Percentiles rank a stretch among this genome's conserved stretches.
These are phyloP conservation scores for Chrysodeixis includens DNA, from an alignment of 2,888 invertebrate genomes.

Conservation along the genomic window DNA sequence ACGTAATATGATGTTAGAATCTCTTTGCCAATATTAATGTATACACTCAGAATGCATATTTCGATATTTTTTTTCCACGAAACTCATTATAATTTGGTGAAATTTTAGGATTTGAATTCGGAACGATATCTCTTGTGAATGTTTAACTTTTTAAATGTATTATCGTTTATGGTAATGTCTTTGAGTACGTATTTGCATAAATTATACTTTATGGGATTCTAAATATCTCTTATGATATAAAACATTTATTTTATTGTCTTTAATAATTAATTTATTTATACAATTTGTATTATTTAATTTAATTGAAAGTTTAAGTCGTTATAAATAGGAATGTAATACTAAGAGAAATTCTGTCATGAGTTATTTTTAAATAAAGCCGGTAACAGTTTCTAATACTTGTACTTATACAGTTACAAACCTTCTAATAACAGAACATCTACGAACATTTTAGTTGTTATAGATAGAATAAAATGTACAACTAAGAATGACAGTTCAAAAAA, in stretches of 20 bases:
- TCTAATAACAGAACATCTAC: neutral
- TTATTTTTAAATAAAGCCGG: constrained; percentile 38
- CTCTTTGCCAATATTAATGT: constrained; percentile 61
- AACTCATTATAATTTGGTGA: constrained; percentile 35
- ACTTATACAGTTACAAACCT: constrained; percentile 2
- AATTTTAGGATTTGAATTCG: constrained; percentile 42
- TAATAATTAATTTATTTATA: neutral
- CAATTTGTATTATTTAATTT: constrained; percentile 13
- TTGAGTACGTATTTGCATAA: constrained; percentile 22
- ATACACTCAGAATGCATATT: constrained; percentile 42
- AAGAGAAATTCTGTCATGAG: constrained; percentile 46
- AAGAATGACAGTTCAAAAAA: neutral
- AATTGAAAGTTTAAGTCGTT: constrained; percentile 35
- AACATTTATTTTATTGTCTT: neutral
- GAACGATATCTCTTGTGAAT: constrained; percentile 15
- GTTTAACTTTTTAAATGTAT: neutral
- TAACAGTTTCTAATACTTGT: constrained; percentile 30
- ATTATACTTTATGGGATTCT: constrained; percentile 17
- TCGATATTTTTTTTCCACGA: constrained; percentile 8
- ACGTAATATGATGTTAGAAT: constrained; percentile 62
- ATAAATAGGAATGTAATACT: constrained; percentile 37
- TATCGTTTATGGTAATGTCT: constrained; percentile 27
- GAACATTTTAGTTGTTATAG: neutral
- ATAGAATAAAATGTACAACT: neutral
- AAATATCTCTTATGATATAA: constrained; percentile 1